These are phyloP conservation scores for Corbicula japonica DNA, from an alignment of 2,888 invertebrate genomes.

Conservation along the genomic window DNA sequence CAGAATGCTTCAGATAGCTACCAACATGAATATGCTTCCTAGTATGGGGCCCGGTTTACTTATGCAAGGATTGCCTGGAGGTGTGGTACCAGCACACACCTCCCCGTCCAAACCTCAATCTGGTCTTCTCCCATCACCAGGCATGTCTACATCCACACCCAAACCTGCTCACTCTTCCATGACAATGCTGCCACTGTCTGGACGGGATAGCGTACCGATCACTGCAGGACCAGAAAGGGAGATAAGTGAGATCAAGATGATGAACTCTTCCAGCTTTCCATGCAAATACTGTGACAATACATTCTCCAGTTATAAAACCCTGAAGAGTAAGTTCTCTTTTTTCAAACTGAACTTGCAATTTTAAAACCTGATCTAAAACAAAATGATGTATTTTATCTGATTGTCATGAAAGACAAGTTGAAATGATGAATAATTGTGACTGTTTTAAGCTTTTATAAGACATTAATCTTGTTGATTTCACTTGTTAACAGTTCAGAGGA, in stretches of 20 bases:
- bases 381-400: too few relatives aligned
- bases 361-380: too few relatives aligned
- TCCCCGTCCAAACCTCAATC: constrained; percentile 47
- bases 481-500: too few relatives aligned
- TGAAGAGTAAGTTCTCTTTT: constrained; percentile 92
- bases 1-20: constrained; percentile 70
- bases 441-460: too few relatives aligned
- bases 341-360: background rate
- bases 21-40: constrained; percentile 67
- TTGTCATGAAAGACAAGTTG: too few relatives aligned
- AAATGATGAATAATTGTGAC: too few relatives aligned
- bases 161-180: constrained; percentile 37
- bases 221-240: constrained; percentile 48
- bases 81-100: constrained; percentile 19
- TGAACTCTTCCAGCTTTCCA: constrained; percentile 90
- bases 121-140: constrained; percentile 19
- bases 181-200: constrained; percentile 24
- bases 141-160: constrained; percentile 20
- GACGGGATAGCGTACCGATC: constrained; percentile 19
- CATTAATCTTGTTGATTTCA: too few relatives aligned
- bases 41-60: constrained; percentile 63
- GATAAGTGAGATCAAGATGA: constrained; percentile 58
- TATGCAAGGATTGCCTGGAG: constrained; percentile 41
- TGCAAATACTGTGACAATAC: constrained; percentile 95
- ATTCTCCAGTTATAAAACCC: constrained; percentile 94